Evolutionary conservation across 2,888 invertebrate species (phyloP).

Genomic region (Andrena bucephala): DNA sequence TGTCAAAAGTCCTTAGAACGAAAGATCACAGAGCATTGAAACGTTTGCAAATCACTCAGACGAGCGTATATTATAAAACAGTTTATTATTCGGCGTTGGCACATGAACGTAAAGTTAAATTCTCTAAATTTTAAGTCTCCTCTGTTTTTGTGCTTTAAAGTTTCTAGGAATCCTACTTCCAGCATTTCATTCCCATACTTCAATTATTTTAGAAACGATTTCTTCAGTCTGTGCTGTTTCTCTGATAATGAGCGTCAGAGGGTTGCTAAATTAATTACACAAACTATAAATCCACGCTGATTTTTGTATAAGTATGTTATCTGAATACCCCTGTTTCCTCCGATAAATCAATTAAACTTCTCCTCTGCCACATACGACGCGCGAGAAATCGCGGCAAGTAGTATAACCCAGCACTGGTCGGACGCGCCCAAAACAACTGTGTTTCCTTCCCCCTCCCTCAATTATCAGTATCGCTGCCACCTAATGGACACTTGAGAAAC

Average conservation of each 20-base stretch:
- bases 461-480: no score
- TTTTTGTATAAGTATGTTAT: background rate
- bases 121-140: background rate
- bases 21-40: background rate
- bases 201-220: conserved; percentile 2
- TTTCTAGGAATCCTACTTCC: background rate
- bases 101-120: background rate
- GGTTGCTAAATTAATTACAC: background rate
- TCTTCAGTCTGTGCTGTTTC: background rate
- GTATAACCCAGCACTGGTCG: conserved; percentile 24
- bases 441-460: background rate
- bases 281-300: background rate
- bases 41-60: background rate
- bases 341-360: no score
- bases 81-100: no score
- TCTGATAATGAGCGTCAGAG: background rate
- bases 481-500: background rate
- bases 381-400: conserved; percentile 8
- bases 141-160: background rate
- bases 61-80: no score
- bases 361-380: background rate
- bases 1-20: background rate
- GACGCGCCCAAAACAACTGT: conserved; percentile 15
- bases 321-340: background rate
- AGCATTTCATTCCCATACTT: background rate